Evolutionary conservation across 2,888 invertebrate genomes (phyloP).

Genomic region (Chirona hameri): DNA sequence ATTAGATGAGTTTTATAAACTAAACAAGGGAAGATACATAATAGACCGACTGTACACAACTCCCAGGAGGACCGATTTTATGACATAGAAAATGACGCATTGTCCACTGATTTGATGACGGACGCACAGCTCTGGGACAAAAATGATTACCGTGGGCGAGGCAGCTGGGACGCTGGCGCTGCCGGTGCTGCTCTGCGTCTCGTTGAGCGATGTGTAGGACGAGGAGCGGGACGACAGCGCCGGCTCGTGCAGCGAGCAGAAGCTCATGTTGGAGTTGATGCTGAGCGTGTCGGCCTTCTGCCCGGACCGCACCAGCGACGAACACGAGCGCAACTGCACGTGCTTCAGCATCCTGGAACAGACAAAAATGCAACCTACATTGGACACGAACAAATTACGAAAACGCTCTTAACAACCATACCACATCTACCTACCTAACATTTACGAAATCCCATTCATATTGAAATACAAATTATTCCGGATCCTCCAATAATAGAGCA

Average conservation of each 20-base stretch:
- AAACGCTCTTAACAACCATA: no score
- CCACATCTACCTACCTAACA: no score
- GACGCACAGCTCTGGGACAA: no score
- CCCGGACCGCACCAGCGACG: neutral
- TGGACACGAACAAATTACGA: neutral
- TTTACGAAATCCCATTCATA: no score
- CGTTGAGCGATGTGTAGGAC: conserved; percentile 8
- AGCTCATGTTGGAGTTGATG: conserved; percentile 24
- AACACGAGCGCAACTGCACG: neutral
- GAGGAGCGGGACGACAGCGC: conserved; percentile 9
- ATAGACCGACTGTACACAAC: no score
- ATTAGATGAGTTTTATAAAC: no score
- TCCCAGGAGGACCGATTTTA: no score
- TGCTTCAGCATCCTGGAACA: neutral
- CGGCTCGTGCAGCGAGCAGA: neutral
- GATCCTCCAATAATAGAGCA: no score
- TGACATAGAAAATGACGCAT: no score
- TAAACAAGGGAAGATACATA: no score
- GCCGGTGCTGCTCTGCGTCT: conserved; percentile 26
- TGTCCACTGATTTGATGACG: no score
- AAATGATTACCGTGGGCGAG: neutral
- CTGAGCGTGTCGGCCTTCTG: conserved; percentile 22
- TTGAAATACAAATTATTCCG: no score
- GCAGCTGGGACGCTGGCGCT: neutral
- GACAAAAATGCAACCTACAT: neutral